These are phyloP conservation scores for Pyrgus malvae DNA, from an alignment of 2,888 invertebrate species.

Conservation along the genomic window DNA sequence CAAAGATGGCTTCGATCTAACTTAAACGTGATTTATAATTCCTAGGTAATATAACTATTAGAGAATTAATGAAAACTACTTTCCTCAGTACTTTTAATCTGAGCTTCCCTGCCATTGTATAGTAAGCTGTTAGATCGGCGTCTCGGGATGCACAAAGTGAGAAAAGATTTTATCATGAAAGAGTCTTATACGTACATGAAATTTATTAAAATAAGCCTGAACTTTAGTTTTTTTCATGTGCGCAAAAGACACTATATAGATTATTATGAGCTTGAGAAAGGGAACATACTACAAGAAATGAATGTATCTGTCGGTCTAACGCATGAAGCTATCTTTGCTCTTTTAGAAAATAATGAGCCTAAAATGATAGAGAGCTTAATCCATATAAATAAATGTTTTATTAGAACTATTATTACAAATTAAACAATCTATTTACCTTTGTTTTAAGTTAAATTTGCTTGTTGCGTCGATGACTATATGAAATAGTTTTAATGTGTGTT, in stretches of 20 bases:
- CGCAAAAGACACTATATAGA: constrained; percentile 32
- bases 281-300: neutral
- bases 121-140: constrained; percentile 16
- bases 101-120: constrained; percentile 46
- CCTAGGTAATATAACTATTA: constrained; percentile 38
- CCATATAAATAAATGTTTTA: constrained; percentile 75
- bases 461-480: constrained; percentile 68
- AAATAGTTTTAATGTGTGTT: constrained; percentile 60
- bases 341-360: constrained; percentile 71
- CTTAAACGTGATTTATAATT: constrained; percentile 28
- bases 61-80: constrained; percentile 34
- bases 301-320: constrained; percentile 2
- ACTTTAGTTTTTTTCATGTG: constrained; percentile 41
- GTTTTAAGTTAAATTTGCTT: constrained; percentile 76
- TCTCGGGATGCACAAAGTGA: constrained; percentile 28
- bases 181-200: constrained; percentile 20
- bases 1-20: constrained; percentile 53
- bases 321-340: constrained; percentile 58
- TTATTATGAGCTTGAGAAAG: neutral
- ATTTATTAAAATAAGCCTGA: constrained; percentile 45
- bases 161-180: neutral
- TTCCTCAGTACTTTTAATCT: constrained; percentile 46
- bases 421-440: constrained; percentile 73
- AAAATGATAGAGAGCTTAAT: constrained; percentile 78
- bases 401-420: constrained; percentile 72